phyloP scores from a whole-genome alignment of 2,888 invertebrate genomes.

The Molorchus minor region DNA sequence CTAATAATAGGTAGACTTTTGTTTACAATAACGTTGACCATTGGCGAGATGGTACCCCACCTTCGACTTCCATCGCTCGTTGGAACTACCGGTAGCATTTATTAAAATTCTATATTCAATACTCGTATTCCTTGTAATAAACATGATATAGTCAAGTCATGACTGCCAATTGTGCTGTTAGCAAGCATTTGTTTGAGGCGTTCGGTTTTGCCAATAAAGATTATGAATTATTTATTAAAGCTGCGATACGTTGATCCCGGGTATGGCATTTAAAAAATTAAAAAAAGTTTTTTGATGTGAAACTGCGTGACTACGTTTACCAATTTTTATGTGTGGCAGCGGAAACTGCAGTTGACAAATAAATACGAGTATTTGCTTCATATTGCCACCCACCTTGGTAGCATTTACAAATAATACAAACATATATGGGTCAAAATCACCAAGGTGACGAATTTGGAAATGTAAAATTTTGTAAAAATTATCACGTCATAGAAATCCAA shows the following conservation, averaged over 20 bases:
- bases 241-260: constrained; percentile 35
- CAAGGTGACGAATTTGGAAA: too few relatives aligned
- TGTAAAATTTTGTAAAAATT: too few relatives aligned
- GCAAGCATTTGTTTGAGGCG: constrained; percentile 42
- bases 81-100: constrained; percentile 36
- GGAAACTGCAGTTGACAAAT: too few relatives aligned
- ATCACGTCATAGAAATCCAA: too few relatives aligned
- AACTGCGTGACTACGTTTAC: neutral
- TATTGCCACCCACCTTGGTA: too few relatives aligned
- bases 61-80: constrained; percentile 26
- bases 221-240: constrained; percentile 38
- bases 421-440: too few relatives aligned
- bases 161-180: constrained; percentile 42
- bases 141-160: constrained; percentile 46
- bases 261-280: constrained; percentile 32
- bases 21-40: too few relatives aligned
- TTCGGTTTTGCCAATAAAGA: constrained; percentile 31
- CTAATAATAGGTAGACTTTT: too few relatives aligned
- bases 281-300: constrained; percentile 1
- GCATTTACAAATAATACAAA: neutral
- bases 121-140: constrained; percentile 41
- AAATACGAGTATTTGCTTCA: too few relatives aligned
- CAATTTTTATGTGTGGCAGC: too few relatives aligned
- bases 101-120: constrained; percentile 42
- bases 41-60: too few relatives aligned